Percentiles rank a stretch among this genome's conserved stretches.
phyloP scores from a whole-genome alignment of 2,113 vertebrate genomes.

The Prietella phreatophila region DNA sequence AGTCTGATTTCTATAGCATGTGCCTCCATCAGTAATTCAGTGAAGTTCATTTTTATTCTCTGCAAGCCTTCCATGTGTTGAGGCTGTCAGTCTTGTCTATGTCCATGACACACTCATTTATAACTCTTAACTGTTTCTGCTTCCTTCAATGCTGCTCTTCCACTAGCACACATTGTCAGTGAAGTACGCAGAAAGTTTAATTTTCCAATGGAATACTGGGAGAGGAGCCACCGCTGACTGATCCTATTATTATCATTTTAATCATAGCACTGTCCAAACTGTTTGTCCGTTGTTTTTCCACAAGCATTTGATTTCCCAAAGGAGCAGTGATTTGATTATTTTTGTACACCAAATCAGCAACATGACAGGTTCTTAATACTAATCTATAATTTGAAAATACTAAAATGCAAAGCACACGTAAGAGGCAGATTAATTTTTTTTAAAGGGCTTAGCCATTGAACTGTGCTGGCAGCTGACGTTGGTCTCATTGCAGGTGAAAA shows the following conservation, averaged over 20 bases:
- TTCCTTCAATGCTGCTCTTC: conserved; percentile 8
- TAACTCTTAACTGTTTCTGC: conserved; percentile 21
- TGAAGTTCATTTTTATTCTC: conserved; percentile 1
- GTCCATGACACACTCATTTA: conserved; percentile 18
- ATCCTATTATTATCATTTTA: conserved; percentile 40
- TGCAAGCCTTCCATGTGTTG: neutral
- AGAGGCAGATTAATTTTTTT: neutral
- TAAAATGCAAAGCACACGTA: conserved; percentile 9
- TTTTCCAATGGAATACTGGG: conserved; percentile 44
- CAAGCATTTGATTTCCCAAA: conserved; percentile 23
- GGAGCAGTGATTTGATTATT: conserved; percentile 8
- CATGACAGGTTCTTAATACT: conserved; percentile 24
- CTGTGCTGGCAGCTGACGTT: conserved; percentile 3
- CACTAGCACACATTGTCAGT: neutral
- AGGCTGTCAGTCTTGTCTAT: neutral
- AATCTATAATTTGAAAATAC: conserved; percentile 15
- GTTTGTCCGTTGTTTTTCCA: conserved; percentile 33
- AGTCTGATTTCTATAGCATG: neutral
- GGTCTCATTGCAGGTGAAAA: conserved; percentile 6
- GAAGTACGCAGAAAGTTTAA: conserved; percentile 31
- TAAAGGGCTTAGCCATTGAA: neutral
- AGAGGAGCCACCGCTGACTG: conserved; percentile 18
- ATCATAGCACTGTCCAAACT: conserved; percentile 25
- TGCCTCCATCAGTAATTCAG: conserved; percentile 14
- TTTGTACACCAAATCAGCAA: conserved; percentile 20